phyloP scores from a whole-genome alignment of 2,113 vertebrate genomes.

The Thryonomys swinderianus region DNA sequence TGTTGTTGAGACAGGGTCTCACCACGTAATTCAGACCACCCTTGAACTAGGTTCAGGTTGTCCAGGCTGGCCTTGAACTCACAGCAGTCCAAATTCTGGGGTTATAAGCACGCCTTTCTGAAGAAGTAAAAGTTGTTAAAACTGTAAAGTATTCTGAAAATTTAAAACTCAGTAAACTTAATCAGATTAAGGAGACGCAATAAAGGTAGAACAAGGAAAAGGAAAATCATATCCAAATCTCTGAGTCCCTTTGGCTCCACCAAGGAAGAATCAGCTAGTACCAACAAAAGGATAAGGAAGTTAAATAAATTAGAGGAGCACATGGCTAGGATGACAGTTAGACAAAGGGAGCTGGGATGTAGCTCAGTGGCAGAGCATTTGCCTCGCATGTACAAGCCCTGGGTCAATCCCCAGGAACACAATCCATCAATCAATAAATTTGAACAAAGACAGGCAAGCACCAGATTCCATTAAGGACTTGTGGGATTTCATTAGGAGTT shows the following conservation, averaged over 20 bases:
- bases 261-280: background rate
- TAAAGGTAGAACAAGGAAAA: background rate
- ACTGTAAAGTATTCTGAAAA: background rate
- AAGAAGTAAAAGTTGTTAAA: conserved; percentile 1
- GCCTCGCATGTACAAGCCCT: too few relatives aligned
- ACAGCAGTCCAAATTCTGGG: too few relatives aligned
- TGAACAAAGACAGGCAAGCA: background rate
- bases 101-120: background rate
- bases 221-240: background rate
- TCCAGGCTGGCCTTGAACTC: too few relatives aligned
- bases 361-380: too few relatives aligned
- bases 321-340: background rate
- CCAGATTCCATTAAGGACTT: too few relatives aligned
- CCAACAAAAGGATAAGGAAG: background rate
- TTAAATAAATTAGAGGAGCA: background rate
- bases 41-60: too few relatives aligned
- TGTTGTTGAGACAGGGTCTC: too few relatives aligned
- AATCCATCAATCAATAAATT: too few relatives aligned
- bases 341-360: background rate
- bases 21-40: too few relatives aligned
- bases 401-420: too few relatives aligned
- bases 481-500: background rate
- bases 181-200: background rate
- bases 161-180: background rate
- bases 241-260: background rate